Base-by-base conservation (phyloP, 2,113 vertebrate species). In the Candoia aspera region DNA sequence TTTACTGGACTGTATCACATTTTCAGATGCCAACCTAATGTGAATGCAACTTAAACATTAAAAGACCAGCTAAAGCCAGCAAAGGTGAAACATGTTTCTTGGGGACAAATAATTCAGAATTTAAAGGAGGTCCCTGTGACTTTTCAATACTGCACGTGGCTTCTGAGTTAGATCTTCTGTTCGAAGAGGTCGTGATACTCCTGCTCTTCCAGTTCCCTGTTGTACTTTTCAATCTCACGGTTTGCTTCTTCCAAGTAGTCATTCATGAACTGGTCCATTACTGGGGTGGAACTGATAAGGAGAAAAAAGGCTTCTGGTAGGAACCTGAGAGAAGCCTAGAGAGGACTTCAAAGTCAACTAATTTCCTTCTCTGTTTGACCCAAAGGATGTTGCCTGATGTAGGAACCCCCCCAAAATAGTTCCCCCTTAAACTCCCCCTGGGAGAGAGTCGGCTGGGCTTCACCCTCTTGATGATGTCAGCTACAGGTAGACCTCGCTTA, bases 201-300 rank as follows among this genome's bases (percentile, higher is more conserved):
- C 95, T 98, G 98, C 92, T 98, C 97, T 87, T 99, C 99, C 96
- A 99, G 96, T 92, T 99, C 98, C 8, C 95, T 97, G 97, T 99
- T 99, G 97, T 99, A 99, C 11, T 95, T 97, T 94, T 99, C 99
- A 0, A 99, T 99, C 93, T 99, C 98, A 92, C 97, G 97, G 97
- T 99, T 99, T 95, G 97, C 98, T 95, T 99, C 98, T 29, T 98
- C 96, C 86, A 99, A 89, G 88, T 99, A 99, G 94, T 99, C 98
- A 0, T 98, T 97, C 95, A 99, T 98, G 93, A 99, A 99, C 64
- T 98, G 97, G 79, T 99, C 98, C 99, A 99, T 99, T 93, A 99
- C 99, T 99, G 97, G 94, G 17, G n/a, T 33, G 8, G 89, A 54
- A 55, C 29, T 93, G 95, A 96, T 98, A 98, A 98, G 98, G 98